Conservation (phyloP, 2,797 vertebrate species). For the Phataginus tricuspis region DNA sequence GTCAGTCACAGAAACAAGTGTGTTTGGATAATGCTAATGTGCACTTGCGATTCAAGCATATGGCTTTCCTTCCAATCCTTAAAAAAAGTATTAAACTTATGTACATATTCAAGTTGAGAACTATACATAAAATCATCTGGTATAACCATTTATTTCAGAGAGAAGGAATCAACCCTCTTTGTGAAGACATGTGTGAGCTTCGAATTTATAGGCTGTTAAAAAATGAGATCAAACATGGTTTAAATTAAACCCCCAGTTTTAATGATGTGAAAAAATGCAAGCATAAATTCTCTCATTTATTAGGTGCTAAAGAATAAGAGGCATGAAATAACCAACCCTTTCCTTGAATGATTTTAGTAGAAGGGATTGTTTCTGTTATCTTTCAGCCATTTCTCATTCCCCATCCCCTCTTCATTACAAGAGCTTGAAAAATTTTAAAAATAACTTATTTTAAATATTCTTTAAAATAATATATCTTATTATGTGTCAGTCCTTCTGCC, state of each 20-base stretch:
- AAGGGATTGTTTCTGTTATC: background rate
- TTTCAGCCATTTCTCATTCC: background rate
- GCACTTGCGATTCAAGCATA: background rate
- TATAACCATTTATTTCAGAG: background rate
- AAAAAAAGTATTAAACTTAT: background rate
- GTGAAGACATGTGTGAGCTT: background rate
- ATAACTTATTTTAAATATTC: background rate
- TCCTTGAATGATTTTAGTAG: background rate
- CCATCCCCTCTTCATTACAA: background rate
- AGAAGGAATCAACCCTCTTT: background rate
- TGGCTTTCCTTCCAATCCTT: background rate
- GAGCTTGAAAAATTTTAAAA: background rate
- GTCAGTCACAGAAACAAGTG: background rate
- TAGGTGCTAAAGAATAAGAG: slow-evolving; percentile 17
- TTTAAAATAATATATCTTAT: background rate
- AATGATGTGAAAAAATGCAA: background rate
- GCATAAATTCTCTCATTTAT: background rate
- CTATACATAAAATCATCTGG: background rate
- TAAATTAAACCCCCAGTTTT: slow-evolving; percentile 38
- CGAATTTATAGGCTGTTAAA: slow-evolving; percentile 48
- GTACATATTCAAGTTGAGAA: background rate
- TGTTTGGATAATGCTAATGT: background rate
- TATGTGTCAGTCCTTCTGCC: background rate
- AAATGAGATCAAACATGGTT: background rate
- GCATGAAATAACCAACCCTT: background rate